Conservation (phyloP, 2,113 vertebrate genomes). For the Tragelaphus buxtoni region DNA sequence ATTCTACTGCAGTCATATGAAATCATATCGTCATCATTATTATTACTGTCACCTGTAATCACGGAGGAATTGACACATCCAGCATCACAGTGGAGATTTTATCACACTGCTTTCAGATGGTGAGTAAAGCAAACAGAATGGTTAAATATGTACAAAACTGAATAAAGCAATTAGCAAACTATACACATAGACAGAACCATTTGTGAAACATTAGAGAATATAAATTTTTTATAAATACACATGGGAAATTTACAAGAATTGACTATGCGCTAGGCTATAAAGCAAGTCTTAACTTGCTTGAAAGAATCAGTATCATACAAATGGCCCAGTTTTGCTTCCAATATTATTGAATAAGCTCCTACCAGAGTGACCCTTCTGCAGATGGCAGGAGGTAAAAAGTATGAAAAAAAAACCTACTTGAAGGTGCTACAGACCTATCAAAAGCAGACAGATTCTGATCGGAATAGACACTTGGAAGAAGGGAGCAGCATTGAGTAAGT, state of each 20-base stretch:
- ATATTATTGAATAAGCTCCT: background rate
- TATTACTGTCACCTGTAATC: background rate
- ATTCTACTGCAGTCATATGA: background rate
- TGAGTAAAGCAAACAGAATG: background rate
- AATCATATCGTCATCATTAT: background rate
- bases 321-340: background rate
- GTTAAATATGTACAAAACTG: background rate
- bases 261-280: background rate
- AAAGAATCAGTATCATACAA: background rate
- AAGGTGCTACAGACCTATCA: background rate
- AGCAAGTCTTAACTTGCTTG: background rate
- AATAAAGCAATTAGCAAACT: background rate
- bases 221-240: background rate
- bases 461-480: background rate
- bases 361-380: background rate
- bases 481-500: background rate
- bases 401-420: background rate
- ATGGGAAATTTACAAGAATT: background rate
- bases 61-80: background rate
- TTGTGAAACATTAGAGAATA: background rate
- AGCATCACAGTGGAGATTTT: background rate
- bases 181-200: background rate
- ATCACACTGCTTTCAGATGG: background rate
- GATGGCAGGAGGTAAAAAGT: background rate
- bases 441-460: background rate